Conservation (phyloP, 2,113 vertebrate genomes). For the Donacobius atricapilla region DNA sequence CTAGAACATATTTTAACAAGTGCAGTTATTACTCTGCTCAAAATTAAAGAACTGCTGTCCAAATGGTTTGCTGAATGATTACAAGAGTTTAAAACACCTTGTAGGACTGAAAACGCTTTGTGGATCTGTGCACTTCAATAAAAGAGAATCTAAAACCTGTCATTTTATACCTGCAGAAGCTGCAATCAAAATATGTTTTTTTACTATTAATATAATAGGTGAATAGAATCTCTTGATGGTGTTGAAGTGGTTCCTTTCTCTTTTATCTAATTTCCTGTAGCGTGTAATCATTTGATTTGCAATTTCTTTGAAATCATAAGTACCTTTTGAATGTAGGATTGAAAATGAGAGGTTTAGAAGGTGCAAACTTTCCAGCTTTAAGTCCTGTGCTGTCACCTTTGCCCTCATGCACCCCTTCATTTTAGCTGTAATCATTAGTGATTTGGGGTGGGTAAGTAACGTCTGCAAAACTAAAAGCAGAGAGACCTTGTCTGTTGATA, state of each 20-base stretch:
- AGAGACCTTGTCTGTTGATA: neutral
- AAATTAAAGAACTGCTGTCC: slow-evolving; percentile 11
- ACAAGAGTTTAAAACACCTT: neutral
- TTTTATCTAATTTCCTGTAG: slow-evolving; percentile 43
- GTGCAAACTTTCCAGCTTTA: neutral
- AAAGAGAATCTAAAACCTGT: slow-evolving; percentile 27
- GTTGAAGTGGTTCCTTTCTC: slow-evolving; percentile 61
- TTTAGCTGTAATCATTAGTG: neutral
- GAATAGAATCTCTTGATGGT: slow-evolving; percentile 48
- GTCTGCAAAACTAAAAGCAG: neutral
- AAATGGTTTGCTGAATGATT: slow-evolving; percentile 6
- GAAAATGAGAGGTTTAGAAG: slow-evolving; percentile 7
- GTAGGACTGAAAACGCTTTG: neutral
- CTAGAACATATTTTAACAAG: neutral
- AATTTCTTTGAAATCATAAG: slow-evolving; percentile 35
- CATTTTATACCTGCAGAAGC: slow-evolving; percentile 42
- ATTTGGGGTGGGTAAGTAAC: neutral
- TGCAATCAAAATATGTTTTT: slow-evolving; percentile 53
- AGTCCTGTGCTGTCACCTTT: neutral
- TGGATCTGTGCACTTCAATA: neutral
- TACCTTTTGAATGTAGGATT: neutral
- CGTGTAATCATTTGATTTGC: slow-evolving; percentile 33
- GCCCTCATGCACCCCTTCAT: neutral
- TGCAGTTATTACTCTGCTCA: neutral
- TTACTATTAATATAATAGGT: slow-evolving; percentile 53